Conservation (phyloP, 2,888 invertebrate species). For the Drosophila helvetica region DNA sequence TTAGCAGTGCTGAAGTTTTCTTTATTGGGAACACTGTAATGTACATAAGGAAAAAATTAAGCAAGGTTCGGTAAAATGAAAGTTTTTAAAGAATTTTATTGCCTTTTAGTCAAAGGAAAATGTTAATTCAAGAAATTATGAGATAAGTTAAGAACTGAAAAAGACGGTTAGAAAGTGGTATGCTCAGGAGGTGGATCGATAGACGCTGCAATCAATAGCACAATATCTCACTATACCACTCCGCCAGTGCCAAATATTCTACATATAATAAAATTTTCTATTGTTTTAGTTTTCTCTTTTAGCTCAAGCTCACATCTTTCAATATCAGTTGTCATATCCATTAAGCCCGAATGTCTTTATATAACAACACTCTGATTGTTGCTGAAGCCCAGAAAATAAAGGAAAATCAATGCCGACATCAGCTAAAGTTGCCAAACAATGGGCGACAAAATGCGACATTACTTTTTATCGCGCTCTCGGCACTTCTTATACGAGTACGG, state of each 20-base stretch:
- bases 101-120: too few relatives aligned
- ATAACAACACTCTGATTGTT: constrained; percentile 1
- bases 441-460: constrained; percentile 1
- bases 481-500: constrained; percentile 2
- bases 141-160: neutral
- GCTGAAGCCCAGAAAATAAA: neutral
- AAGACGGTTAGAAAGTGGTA: neutral
- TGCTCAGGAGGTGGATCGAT: too few relatives aligned
- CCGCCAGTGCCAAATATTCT: neutral
- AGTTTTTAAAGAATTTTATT: neutral
- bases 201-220: too few relatives aligned
- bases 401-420: constrained; percentile 36
- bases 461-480: constrained; percentile 31
- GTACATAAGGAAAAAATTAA: too few relatives aligned
- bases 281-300: neutral
- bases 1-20: constrained; percentile 20
- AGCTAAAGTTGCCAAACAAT: constrained; percentile 32
- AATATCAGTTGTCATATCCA: neutral
- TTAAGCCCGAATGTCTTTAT: neutral
- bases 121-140: too few relatives aligned
- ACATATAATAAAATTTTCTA: too few relatives aligned
- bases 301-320: neutral
- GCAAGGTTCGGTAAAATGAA: neutral
- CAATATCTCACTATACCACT: too few relatives aligned
- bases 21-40: neutral